Conservation (phyloP, 2,113 vertebrate species). For the Aspidoscelis tigris region DNA sequence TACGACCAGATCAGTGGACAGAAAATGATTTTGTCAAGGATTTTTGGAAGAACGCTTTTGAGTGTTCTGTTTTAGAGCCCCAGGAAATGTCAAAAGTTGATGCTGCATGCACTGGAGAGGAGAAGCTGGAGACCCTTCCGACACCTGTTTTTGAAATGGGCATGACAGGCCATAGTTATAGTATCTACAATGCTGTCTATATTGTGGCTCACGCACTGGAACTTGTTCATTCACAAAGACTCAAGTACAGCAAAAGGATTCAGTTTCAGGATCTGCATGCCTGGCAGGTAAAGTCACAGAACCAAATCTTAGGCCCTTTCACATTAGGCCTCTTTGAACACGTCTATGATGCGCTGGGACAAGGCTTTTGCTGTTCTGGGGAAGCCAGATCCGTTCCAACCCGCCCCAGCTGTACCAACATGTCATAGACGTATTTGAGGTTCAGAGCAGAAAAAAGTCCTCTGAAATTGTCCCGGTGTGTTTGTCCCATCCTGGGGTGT, state of each 20-base stretch:
- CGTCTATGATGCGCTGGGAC: too few species aligned
- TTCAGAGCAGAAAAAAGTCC: too few species aligned
- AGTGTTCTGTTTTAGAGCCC: not conserved
- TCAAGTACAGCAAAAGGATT: not conserved
- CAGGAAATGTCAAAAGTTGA: accelerated
- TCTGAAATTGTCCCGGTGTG: too few species aligned
- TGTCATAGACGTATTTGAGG: too few species aligned
- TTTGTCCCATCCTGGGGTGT: too few species aligned
- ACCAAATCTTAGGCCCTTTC: too few species aligned
- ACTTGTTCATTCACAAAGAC: not conserved
- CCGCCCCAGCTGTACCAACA: too few species aligned
- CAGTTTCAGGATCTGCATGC: not conserved
- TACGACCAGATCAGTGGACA: not conserved
- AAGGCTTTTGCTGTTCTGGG: too few species aligned
- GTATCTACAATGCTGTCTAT: not conserved
- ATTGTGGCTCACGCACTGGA: not conserved
- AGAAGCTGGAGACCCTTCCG: not conserved
- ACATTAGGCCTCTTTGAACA: too few species aligned
- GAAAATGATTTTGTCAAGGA: not conserved
- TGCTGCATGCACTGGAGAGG: not conserved
- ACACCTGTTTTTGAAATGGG: not conserved
- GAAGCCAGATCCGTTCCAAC: too few species aligned
- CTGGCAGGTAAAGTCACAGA: not conserved
- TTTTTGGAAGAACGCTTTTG: constrained; percentile 5
- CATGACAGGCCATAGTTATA: not conserved